Conservation (phyloP, 2,888 invertebrate species). For the Psylliodes chrysocephalus region DNA sequence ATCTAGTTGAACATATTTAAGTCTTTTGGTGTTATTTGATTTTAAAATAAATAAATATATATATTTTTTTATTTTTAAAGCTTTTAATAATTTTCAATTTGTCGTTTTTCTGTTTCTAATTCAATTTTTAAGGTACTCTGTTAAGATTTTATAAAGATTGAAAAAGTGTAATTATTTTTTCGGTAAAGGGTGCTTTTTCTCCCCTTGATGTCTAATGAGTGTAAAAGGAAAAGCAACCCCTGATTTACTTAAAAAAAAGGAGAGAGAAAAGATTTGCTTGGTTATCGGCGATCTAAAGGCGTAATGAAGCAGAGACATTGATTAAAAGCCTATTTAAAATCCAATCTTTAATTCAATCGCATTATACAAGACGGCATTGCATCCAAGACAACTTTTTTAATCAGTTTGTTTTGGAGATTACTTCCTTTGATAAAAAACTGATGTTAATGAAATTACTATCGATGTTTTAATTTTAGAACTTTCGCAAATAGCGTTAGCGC, state of each 20-base stretch:
- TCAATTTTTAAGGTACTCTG: too few species aligned
- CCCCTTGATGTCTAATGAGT: neutral
- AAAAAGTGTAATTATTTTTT: too few species aligned
- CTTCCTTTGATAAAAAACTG: conserved; percentile 61
- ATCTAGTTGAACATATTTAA: too few species aligned
- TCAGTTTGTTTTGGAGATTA: conserved; percentile 63
- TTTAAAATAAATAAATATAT: too few species aligned
- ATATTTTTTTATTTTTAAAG: too few species aligned
- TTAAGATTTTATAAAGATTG: too few species aligned
- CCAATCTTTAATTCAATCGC: conserved; percentile 65
- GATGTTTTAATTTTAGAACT: conserved; percentile 57
- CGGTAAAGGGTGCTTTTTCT: too few species aligned
- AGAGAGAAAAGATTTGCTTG: conserved; percentile 45
- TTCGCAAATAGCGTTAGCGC: conserved; percentile 21
- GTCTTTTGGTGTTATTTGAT: too few species aligned
- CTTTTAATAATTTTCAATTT: too few species aligned
- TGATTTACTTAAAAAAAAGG: neutral
- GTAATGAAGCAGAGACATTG: conserved; percentile 64
- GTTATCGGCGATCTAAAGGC: conserved; percentile 59
- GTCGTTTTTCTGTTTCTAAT: too few species aligned
- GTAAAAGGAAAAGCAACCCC: neutral
- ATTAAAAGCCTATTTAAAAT: conserved; percentile 63
- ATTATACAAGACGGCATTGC: conserved; percentile 50
- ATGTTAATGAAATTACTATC: conserved; percentile 64
- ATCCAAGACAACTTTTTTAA: conserved; percentile 63